Evolutionary conservation across 2,113 vertebrate genomes (phyloP).

Genomic region (Fulmarus glacialis): DNA sequence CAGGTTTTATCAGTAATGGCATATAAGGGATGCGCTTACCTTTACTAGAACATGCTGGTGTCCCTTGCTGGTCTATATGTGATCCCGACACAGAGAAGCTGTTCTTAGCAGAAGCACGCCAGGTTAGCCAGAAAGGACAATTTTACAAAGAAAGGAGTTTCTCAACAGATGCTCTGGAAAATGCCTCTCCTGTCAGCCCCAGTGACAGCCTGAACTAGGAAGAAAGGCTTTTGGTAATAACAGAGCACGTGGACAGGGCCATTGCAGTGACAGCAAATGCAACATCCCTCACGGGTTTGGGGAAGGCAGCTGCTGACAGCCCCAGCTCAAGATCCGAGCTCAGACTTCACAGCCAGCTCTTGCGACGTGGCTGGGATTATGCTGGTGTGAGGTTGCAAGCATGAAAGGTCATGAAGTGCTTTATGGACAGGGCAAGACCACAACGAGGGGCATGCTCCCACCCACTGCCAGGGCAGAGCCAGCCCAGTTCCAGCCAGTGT

Average conservation of each 20-base stretch:
- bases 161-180: not conserved
- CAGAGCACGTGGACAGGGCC: not conserved
- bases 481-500: not conserved
- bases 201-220: not conserved
- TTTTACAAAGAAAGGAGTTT: not conserved
- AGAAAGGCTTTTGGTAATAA: not conserved
- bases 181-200: not conserved
- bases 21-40: fast-evolving
- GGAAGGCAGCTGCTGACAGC: not conserved
- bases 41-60: fast-evolving
- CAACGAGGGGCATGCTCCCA: fast-evolving
- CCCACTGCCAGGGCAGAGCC: not conserved
- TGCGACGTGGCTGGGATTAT: fast-evolving
- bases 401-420: not conserved
- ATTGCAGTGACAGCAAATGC: fast-evolving
- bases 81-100: not conserved
- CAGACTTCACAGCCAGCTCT: not conserved
- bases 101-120: not conserved
- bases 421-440: not conserved
- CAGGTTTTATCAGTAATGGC: fast-evolving
- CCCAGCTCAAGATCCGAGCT: not conserved
- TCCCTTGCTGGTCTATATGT: fast-evolving
- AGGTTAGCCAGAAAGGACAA: not conserved
- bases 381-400: not conserved
- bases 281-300: fast-evolving